phyloP scores from a whole-genome alignment of 2,113 vertebrate genomes.

The Psittacula cyanocephala region DNA sequence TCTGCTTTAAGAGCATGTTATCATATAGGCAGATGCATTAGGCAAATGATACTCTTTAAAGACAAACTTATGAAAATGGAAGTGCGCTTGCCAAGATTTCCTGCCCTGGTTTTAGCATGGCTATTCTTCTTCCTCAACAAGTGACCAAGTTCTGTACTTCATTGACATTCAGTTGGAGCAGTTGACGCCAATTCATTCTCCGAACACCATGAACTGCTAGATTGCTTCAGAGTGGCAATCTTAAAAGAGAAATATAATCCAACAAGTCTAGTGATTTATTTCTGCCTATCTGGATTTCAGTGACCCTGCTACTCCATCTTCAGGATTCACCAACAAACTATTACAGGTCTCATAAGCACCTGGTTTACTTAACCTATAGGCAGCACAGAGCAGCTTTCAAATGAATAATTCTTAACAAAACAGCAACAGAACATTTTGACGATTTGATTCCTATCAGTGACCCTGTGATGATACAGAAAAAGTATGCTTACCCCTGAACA shows the following conservation, averaged over 20 bases:
- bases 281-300: background rate
- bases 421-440: background rate
- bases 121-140: background rate
- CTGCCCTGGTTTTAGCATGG: background rate
- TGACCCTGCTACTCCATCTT: background rate
- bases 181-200: background rate
- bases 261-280: background rate
- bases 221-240: background rate
- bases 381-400: background rate
- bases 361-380: background rate
- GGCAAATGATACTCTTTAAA: background rate
- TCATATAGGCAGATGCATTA: constrained; percentile 1
- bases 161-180: background rate
- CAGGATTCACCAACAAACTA: background rate
- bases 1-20: background rate
- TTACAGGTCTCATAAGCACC: background rate
- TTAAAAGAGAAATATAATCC: background rate
- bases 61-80: constrained; percentile 4
- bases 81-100: background rate
- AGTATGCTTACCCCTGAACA: background rate
- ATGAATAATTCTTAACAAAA: background rate
- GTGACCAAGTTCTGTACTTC: background rate
- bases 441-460: background rate
- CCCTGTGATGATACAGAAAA: background rate
- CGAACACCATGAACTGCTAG: background rate